Evolutionary conservation across 2,888 invertebrate genomes (phyloP).

Genomic region (Xanthorhoe spadicearia): DNA sequence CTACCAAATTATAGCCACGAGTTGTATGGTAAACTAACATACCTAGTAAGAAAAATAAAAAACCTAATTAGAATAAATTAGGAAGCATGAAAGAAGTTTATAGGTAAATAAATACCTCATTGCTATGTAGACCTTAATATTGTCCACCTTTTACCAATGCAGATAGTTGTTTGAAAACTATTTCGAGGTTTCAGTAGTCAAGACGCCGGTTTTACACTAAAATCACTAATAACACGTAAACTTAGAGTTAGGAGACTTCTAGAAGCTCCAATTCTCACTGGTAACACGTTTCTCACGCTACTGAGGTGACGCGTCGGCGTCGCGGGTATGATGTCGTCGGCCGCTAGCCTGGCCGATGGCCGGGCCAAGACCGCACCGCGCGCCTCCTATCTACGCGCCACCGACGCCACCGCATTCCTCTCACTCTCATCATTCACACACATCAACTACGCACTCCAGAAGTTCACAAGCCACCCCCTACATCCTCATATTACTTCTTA

Average conservation of each 20-base stretch:
- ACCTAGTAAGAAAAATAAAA: background rate
- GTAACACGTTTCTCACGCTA: conserved; percentile 69
- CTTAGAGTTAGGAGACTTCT: conserved; percentile 55
- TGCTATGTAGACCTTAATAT: background rate
- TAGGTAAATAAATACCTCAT: background rate
- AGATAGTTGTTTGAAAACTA: background rate
- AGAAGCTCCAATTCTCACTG: conserved; percentile 65
- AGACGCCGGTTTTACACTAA: conserved; percentile 28
- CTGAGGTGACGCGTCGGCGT: conserved; percentile 75
- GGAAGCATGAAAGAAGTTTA: background rate
- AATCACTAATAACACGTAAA: conserved; percentile 18
- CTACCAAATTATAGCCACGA: background rate
- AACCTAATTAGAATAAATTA: background rate
- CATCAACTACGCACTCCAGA: conserved; percentile 41
- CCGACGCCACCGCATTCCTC: conserved; percentile 72
- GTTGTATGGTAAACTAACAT: background rate
- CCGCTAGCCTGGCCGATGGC: conserved; percentile 46
- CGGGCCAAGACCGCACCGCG: conserved; percentile 61
- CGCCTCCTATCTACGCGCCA: conserved; percentile 58
- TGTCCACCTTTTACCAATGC: conserved; percentile 2
- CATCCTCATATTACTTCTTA: conserved; percentile 46
- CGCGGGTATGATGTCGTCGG: conserved; percentile 71
- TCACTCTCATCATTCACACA: conserved; percentile 21
- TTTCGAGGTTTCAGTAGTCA: conserved; percentile 7
- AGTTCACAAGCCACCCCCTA: conserved; percentile 38